Evolutionary conservation across 2,113 vertebrate genomes (phyloP).

Genomic region (Oplegnathus fasciatus): DNA sequence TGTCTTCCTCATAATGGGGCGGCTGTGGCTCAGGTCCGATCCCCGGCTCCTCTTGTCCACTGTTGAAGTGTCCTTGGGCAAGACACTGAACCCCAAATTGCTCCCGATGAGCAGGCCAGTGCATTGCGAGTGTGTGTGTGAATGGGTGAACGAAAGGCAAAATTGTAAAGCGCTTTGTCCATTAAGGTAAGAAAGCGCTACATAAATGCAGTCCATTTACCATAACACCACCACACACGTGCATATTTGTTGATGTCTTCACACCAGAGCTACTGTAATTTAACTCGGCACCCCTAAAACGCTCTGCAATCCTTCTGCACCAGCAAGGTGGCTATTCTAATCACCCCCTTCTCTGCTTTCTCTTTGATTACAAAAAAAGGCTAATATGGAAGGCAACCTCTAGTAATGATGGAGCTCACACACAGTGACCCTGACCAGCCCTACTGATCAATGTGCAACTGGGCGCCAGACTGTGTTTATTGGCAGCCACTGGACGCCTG

Average conservation of each 20-base stretch:
- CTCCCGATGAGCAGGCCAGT: too few relatives aligned
- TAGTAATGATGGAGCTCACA: conserved; percentile 15
- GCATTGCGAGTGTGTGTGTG: too few relatives aligned
- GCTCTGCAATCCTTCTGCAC: background rate
- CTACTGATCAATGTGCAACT: conserved; percentile 52
- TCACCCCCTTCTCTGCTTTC: background rate
- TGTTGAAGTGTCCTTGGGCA: too few relatives aligned
- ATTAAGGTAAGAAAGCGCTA: too few relatives aligned
- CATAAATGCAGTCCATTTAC: too few relatives aligned
- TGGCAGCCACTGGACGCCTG: conserved; percentile 40
- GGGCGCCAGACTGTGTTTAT: conserved; percentile 46
- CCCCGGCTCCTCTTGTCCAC: too few relatives aligned
- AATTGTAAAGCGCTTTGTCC: too few relatives aligned
- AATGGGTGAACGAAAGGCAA: too few relatives aligned
- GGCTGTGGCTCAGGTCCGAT: too few relatives aligned
- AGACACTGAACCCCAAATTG: too few relatives aligned
- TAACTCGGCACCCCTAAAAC: background rate
- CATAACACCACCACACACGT: background rate
- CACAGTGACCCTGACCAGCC: conserved; percentile 30
- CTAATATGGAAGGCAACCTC: conserved; percentile 14
- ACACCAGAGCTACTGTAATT: background rate
- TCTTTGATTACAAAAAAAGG: conserved; percentile 25
- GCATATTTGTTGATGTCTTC: background rate
- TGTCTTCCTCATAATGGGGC: background rate
- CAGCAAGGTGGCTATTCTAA: background rate